phyloP scores from a whole-genome alignment of 2,888 invertebrate species.

The Anthrax anthrax region DNA sequence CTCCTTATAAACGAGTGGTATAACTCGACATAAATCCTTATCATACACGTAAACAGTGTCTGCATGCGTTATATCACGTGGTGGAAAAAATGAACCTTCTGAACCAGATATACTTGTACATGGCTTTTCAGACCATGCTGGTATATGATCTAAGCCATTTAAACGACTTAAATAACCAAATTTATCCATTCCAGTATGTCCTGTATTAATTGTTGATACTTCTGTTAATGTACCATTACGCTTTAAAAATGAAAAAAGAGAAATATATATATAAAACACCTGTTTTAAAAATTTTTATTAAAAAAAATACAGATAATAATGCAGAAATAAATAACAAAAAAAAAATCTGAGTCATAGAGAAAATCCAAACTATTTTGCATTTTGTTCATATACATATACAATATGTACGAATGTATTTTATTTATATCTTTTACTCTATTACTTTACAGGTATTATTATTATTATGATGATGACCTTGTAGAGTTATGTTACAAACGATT shows the following conservation, averaged over 20 bases:
- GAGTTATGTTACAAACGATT: no score
- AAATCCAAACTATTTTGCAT: no score
- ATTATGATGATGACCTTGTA: no score
- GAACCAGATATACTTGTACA: slow-evolving; percentile 59
- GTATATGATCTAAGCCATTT: slow-evolving; percentile 60
- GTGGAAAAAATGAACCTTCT: slow-evolving; percentile 76
- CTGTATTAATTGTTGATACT: slow-evolving; percentile 66
- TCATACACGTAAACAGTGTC: slow-evolving; percentile 66
- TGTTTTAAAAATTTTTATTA: no score
- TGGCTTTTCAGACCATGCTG: slow-evolving; percentile 59
- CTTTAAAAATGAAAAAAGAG: slow-evolving; percentile 27
- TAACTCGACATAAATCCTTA: slow-evolving; percentile 69
- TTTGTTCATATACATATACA: no score
- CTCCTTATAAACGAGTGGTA: slow-evolving; percentile 57
- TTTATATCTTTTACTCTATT: no score
- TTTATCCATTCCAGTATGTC: slow-evolving; percentile 55
- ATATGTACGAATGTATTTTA: no score
- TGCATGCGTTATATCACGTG: slow-evolving; percentile 51
- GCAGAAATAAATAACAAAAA: no score
- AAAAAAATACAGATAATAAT: no score
- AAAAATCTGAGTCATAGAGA: no score
- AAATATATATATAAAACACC: no score
- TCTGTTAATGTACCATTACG: slow-evolving; percentile 70
- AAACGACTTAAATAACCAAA: slow-evolving; percentile 64
- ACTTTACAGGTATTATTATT: no score